Conservation (phyloP, 2,888 invertebrate species). For the Mystacides longicornis region DNA sequence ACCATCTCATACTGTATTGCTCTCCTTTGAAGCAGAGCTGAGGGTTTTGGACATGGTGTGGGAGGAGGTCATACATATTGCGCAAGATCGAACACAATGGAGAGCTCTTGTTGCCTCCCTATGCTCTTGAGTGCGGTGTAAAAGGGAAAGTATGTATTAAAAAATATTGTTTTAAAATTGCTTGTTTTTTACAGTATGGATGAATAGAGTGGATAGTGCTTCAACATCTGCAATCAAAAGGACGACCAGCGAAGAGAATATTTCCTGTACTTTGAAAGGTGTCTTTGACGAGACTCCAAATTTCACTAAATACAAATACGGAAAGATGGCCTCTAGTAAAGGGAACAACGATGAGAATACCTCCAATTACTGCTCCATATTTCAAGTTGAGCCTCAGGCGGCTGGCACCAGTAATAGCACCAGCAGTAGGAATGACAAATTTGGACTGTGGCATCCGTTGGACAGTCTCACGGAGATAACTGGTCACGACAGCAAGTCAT, state of each 20-base stretch:
- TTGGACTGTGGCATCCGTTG: slow-evolving; percentile 38
- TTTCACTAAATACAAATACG: slow-evolving; percentile 28
- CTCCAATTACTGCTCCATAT: slow-evolving; percentile 29
- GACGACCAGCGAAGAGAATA: slow-evolving; percentile 42
- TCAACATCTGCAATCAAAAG: slow-evolving; percentile 34
- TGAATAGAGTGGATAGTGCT: background rate
- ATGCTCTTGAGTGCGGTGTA: no score
- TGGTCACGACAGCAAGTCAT: slow-evolving; percentile 14
- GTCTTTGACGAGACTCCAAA: slow-evolving; percentile 33
- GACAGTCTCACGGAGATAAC: slow-evolving; percentile 24
- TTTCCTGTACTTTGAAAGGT: slow-evolving; percentile 32
- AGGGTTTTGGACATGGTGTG: no score
- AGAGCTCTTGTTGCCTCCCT: no score
- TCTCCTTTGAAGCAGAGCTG: no score
- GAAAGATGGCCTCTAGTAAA: slow-evolving; percentile 30
- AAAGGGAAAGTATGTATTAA: no score
- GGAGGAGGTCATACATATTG: no score
- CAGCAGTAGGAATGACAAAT: slow-evolving; percentile 35
- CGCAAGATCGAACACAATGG: no score
- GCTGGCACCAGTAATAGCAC: slow-evolving; percentile 35
- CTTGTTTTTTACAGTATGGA: slow-evolving; percentile 5
- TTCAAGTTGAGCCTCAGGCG: slow-evolving; percentile 12
- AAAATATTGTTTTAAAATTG: no score
- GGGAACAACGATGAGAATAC: slow-evolving; percentile 26
- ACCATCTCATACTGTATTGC: no score